Conservation (phyloP, 2,113 vertebrate species). For the Centropristis striata region DNA sequence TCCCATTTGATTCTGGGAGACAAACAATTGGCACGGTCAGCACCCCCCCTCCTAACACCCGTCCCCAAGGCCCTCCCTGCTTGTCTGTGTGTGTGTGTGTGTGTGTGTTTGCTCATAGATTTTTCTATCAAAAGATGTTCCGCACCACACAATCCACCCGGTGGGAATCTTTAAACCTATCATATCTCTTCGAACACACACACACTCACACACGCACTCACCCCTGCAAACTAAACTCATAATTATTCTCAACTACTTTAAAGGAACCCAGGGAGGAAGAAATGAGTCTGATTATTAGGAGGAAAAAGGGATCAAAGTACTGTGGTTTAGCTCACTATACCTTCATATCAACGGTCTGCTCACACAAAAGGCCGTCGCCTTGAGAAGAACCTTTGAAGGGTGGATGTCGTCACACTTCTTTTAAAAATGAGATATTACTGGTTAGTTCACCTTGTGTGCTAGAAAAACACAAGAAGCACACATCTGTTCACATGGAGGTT, state of each 20-base stretch:
- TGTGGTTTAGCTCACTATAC: conserved; percentile 39
- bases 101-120: conserved; percentile 12
- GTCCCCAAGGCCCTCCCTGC: not conserved
- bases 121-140: conserved; percentile 38
- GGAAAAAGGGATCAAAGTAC: conserved; percentile 44
- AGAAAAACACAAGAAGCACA: not conserved
- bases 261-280: conserved; percentile 30
- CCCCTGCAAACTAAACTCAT: conserved; percentile 6
- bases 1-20: conserved; percentile 58
- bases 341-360: conserved; percentile 27
- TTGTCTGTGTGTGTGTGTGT: conserved; percentile 18
- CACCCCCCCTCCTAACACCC: not conserved
- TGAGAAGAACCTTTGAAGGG: conserved; percentile 43
- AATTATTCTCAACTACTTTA: conserved; percentile 42
- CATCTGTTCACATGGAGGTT: not conserved
- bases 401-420: conserved; percentile 23
- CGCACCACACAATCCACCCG: not conserved
- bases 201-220: not conserved
- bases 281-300: conserved; percentile 48
- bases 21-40: conserved; percentile 58
- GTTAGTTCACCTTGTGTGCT: not conserved
- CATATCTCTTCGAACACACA: conserved; percentile 11
- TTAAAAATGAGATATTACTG: conserved; percentile 12
- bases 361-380: conserved; percentile 27
- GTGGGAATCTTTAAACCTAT: conserved; percentile 35